These are phyloP conservation scores for Falco novaeseelandiae DNA, from an alignment of 2,797 vertebrate species.

Conservation along the genomic window DNA sequence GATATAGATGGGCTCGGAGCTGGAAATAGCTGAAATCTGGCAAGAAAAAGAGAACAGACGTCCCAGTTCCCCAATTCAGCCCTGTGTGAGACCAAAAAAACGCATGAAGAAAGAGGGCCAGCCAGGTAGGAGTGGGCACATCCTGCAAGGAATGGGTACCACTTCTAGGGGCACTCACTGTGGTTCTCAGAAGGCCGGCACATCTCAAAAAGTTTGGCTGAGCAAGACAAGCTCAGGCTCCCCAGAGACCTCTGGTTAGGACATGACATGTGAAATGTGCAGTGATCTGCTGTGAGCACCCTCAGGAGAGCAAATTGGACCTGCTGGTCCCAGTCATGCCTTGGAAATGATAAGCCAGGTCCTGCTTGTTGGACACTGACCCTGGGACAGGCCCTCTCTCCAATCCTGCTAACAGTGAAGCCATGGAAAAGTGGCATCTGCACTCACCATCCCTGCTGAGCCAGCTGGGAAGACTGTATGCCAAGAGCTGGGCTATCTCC, in stretches of 20 bases:
- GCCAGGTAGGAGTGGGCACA: background rate
- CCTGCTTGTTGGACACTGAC: background rate
- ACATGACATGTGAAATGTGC: background rate
- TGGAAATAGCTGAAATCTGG: conserved; percentile 89
- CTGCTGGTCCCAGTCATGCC: background rate
- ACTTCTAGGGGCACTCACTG: background rate
- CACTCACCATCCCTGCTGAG: conserved; percentile 86
- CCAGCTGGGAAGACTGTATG: conserved; percentile 74
- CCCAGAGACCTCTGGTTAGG: background rate
- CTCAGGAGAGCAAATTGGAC: background rate
- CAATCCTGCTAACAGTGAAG: background rate
- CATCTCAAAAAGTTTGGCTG: background rate
- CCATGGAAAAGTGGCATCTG: background rate
- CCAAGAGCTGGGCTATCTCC: conserved; percentile 34
- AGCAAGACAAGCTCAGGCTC: background rate
- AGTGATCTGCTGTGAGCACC: background rate
- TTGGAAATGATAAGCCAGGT: background rate
- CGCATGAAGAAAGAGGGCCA: background rate
- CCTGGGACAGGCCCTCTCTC: background rate
- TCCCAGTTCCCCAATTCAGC: background rate
- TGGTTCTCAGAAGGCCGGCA: background rate
- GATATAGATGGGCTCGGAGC: conserved; percentile 91
- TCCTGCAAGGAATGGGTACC: background rate
- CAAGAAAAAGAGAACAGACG: background rate
- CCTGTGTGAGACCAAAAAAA: background rate